Base-by-base conservation (phyloP, 2,888 invertebrate genomes). In the Cheilosia impressa region DNA sequence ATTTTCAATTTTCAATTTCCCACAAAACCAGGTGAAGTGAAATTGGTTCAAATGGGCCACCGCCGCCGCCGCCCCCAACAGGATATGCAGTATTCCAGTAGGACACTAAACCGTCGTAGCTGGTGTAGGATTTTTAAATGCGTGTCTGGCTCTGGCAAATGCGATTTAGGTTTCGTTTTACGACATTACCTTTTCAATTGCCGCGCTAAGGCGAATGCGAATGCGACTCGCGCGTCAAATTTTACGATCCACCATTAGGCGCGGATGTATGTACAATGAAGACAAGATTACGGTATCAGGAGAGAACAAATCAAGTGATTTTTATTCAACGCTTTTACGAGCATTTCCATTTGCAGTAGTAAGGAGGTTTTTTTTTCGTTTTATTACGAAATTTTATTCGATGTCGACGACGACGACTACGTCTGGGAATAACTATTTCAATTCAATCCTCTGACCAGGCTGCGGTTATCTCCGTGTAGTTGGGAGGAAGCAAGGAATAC, bases 91-190 rank as follows among this genome's bases (percentile, higher is more conserved):
- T 68, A 73, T 60, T 77, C 62, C 65, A 71, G 71, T 71, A 60
- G 77, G 71, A 65, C 71, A 65, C 50, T 60, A 66, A 66, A 68
- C 65, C 19, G 31, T 15, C 19, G 22, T 15, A 38, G 17, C 5
- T 9, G n/a, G 50, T 13, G 50, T 13, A 63, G 71, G 58, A 68
- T 68, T 68, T 78, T 52, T 3, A n/a, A 83, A 78, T 78, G 83
- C 79, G 79, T 79, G 83, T 79, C 65, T 52, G 79, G 79, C 69
- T 78, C 65, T 22, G 78, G 75, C 65, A 71, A 84, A 79, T 79
- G 84, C 79, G 79, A 79, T 84, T 84, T 84, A 84, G 66, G 75
- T 84, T 79, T 66, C 41, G 65, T 69, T 76, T 84, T 84, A 84
- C 75, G 84, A 76, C 79, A 71, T 47, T 57, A 76, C 79, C 63